Evolutionary conservation across 2,888 invertebrate species (phyloP).

Genomic region (Neoscelio sp.): DNA sequence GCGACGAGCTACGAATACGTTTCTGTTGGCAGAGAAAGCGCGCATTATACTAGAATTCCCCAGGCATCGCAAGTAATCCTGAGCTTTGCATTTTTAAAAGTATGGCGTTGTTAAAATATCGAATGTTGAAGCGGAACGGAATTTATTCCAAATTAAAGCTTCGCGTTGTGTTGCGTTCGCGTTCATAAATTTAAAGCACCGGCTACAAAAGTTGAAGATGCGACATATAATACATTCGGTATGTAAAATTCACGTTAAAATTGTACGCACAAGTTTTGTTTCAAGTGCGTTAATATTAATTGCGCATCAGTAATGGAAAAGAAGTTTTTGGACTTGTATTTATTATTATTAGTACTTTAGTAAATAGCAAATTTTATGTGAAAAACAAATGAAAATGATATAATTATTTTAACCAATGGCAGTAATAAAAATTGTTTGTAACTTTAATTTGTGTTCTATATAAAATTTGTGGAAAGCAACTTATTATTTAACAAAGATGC

Average conservation of each 20-base stretch:
- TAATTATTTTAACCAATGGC: too few species aligned
- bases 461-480: too few species aligned
- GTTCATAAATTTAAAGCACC: slow-evolving; percentile 45
- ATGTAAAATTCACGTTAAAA: slow-evolving; percentile 14
- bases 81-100: slow-evolving; percentile 66
- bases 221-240: not conserved
- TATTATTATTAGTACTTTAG: too few species aligned
- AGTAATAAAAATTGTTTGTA: too few species aligned
- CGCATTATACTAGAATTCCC: slow-evolving; percentile 54
- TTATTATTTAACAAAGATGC: too few species aligned
- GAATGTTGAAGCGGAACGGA: slow-evolving; percentile 52
- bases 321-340: too few species aligned
- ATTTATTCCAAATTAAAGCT: slow-evolving; percentile 56
- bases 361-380: too few species aligned
- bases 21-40: slow-evolving; percentile 36
- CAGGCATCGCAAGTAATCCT: slow-evolving; percentile 59
- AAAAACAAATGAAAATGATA: too few species aligned
- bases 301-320: not conserved
- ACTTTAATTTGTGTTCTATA: too few species aligned
- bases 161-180: slow-evolving; percentile 10
- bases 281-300: not conserved
- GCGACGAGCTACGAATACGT: slow-evolving; percentile 54
- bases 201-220: slow-evolving; percentile 7
- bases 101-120: slow-evolving; percentile 62
- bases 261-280: not conserved